Evolutionary conservation across 2,113 vertebrate species (phyloP).

Genomic region (Dicerorhinus sumatrensis): DNA sequence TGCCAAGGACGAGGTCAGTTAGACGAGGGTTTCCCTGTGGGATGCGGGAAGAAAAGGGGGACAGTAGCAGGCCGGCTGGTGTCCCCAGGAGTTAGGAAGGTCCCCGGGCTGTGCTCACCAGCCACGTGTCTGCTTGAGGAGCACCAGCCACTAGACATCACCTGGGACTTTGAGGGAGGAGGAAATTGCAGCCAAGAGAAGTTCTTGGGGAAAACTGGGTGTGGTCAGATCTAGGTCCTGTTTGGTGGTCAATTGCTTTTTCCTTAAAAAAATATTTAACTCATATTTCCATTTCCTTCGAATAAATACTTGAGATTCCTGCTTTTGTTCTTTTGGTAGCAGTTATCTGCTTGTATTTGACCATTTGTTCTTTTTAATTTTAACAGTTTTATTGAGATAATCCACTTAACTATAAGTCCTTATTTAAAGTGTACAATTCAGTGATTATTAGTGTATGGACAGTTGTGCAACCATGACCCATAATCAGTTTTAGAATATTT

Average conservation of each 20-base stretch:
- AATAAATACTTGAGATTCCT: neutral
- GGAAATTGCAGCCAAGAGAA: neutral
- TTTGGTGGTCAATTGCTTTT: neutral
- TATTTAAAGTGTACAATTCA: slow-evolving; percentile 8
- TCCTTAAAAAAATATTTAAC: neutral
- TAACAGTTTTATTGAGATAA: slow-evolving; percentile 20
- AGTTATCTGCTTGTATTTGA: neutral
- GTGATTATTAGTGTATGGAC: neutral
- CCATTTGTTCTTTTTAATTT: slow-evolving; percentile 45
- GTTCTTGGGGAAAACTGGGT: neutral
- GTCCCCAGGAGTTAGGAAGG: neutral
- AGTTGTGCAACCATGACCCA: neutral
- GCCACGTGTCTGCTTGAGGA: neutral
- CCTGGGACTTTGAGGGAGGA: neutral
- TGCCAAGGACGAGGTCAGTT: neutral
- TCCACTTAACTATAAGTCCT: neutral
- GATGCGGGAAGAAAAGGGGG: neutral
- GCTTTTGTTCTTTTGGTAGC: neutral
- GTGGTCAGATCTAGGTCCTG: neutral
- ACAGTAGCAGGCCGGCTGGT: no score
- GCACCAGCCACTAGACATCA: neutral
- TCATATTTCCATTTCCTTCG: neutral
- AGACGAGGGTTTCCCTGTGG: neutral
- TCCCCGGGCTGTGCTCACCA: neutral
- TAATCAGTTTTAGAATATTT: slow-evolving; percentile 20